Percentiles rank a stretch among this genome's conserved stretches.
Conservation (phyloP, 2,888 invertebrate genomes). For the Acrobasis suavella region DNA sequence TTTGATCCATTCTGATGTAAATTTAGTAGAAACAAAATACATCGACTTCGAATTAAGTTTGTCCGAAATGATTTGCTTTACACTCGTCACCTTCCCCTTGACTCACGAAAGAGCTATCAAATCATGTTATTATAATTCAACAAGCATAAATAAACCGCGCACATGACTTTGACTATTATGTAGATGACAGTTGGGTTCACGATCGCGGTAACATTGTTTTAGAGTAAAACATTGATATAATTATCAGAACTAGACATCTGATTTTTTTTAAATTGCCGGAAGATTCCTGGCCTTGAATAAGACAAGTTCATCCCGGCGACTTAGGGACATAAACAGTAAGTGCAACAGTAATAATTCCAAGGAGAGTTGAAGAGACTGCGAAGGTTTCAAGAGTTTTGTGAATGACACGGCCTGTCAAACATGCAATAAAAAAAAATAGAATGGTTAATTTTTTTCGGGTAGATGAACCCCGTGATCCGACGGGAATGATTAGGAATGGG, state of each 20-base stretch:
- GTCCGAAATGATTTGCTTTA: constrained; percentile 9
- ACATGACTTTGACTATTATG: constrained; percentile 17
- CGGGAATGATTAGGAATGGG: too few species aligned
- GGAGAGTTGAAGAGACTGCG: too few species aligned
- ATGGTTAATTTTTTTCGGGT: too few species aligned
- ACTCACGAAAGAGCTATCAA: constrained; percentile 16
- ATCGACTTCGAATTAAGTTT: neutral
- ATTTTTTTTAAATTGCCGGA: neutral
- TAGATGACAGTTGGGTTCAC: constrained; percentile 1
- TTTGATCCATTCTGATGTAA: neutral
- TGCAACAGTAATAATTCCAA: too few species aligned
- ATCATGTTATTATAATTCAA: constrained; percentile 20
- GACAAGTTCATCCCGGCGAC: too few species aligned
- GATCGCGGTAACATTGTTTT: constrained; percentile 19
- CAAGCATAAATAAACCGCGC: constrained; percentile 18
- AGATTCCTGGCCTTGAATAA: neutral
- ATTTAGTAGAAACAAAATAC: neutral
- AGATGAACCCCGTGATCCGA: too few species aligned
- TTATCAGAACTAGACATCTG: constrained; percentile 5
- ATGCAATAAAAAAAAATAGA: too few species aligned
- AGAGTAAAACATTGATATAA: constrained; percentile 14
- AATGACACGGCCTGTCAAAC: too few species aligned
- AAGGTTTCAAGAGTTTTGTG: too few species aligned
- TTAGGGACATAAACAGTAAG: too few species aligned
- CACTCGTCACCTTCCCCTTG: constrained; percentile 16